Conservation (phyloP, 2,113 vertebrate genomes). For the Amblyornis subalaris region DNA sequence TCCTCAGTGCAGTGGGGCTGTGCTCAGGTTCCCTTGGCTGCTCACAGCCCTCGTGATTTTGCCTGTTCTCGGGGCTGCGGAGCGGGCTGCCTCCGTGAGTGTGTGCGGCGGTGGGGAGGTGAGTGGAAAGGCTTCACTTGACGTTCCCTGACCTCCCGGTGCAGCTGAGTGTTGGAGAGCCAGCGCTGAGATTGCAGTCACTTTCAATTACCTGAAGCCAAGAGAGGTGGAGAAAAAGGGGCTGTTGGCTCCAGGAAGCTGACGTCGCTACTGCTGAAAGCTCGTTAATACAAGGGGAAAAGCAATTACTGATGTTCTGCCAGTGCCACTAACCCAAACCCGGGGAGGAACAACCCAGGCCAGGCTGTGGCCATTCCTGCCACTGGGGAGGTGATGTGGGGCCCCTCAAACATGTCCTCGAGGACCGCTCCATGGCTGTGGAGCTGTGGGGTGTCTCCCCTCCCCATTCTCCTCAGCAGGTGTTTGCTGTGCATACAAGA, state of each 20-base stretch:
- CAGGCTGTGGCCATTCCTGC: background rate
- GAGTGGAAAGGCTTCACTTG: slow-evolving; percentile 75
- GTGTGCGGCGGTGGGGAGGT: background rate
- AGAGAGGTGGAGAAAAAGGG: slow-evolving; percentile 66
- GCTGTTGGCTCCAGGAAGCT: slow-evolving; percentile 69
- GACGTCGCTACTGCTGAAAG: slow-evolving; percentile 70
- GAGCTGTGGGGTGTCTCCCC: background rate
- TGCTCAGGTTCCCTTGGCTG: background rate
- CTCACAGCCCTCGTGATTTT: background rate
- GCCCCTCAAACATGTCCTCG: background rate
- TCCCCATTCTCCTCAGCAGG: background rate
- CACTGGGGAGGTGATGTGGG: background rate
- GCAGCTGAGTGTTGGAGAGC: slow-evolving; percentile 69
- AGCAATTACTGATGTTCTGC: slow-evolving; percentile 67
- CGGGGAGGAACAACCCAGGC: background rate
- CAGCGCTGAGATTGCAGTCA: slow-evolving; percentile 70
- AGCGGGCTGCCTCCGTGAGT: slow-evolving; percentile 4
- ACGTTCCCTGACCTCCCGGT: slow-evolving; percentile 67
- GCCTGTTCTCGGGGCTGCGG: background rate
- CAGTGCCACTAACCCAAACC: slow-evolving; percentile 5
- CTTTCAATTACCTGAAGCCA: slow-evolving; percentile 72
- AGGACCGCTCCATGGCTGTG: background rate
- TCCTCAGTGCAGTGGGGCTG: background rate
- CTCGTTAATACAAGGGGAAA: slow-evolving; percentile 74
- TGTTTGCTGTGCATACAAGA: rapidly evolving